phyloP scores from a whole-genome alignment of 2,888 invertebrate species.

The Pterostichus madidus region DNA sequence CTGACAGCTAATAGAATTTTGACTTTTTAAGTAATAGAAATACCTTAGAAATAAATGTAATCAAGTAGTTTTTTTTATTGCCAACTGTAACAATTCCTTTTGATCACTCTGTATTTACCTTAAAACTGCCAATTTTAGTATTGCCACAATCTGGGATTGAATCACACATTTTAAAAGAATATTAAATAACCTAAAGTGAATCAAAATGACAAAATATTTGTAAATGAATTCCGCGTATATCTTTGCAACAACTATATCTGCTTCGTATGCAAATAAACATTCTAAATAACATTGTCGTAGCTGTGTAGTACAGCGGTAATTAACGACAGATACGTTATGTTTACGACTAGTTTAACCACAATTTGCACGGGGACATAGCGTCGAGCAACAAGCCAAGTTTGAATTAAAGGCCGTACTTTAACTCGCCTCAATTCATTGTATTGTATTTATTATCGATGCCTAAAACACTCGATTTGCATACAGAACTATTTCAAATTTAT shows the following conservation, averaged over 20 bases:
- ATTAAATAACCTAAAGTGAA: too few species aligned
- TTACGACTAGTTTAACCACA: slow-evolving; percentile 63
- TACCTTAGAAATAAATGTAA: too few species aligned
- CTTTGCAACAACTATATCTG: slow-evolving; percentile 13
- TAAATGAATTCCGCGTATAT: too few species aligned
- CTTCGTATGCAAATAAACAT: slow-evolving; percentile 21
- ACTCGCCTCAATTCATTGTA: slow-evolving; percentile 55
- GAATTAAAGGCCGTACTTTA: slow-evolving; percentile 49
- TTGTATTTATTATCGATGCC: slow-evolving; percentile 61
- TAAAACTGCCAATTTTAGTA: too few species aligned
- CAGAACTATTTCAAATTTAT: slow-evolving; percentile 74
- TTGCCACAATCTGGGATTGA: too few species aligned
- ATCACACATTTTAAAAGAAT: too few species aligned
- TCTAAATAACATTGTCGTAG: slow-evolving; percentile 43
- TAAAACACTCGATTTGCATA: slow-evolving; percentile 52
- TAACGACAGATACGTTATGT: slow-evolving; percentile 64
- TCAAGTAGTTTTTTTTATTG: too few species aligned
- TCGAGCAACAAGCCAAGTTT: slow-evolving; percentile 41
- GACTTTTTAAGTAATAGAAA: too few species aligned
- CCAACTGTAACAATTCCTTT: too few species aligned
- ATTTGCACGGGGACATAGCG: slow-evolving; percentile 57
- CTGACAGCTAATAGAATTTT: too few species aligned
- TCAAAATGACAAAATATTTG: too few species aligned
- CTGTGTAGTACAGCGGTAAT: slow-evolving; percentile 47
- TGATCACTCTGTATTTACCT: too few species aligned